Conservation (phyloP, 30 jellyfish, hydroid and myxozoan species). For the Cassiopea andromeda region DNA sequence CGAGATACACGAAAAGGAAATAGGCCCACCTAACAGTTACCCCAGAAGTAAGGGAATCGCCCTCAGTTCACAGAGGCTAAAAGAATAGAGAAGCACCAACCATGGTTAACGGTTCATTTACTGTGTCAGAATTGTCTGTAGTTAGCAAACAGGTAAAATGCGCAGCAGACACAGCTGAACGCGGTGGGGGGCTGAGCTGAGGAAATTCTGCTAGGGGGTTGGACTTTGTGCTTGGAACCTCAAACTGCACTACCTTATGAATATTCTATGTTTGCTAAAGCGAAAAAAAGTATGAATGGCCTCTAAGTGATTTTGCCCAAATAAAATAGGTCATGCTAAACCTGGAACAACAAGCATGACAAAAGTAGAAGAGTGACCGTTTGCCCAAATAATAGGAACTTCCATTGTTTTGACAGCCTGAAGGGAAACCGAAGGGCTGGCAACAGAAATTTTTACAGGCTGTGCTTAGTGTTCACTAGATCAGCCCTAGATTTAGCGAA, state of each 20-base stretch:
- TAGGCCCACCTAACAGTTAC: background rate
- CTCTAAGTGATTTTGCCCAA: constrained; percentile 54
- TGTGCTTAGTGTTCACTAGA: constrained; percentile 19
- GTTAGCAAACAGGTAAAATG: constrained; percentile 44
- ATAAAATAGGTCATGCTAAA: constrained; percentile 51
- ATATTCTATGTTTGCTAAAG: constrained; percentile 4
- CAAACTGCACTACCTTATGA: constrained; percentile 24
- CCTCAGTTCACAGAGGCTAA: background rate
- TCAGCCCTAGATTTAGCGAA: background rate
- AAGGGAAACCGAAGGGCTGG: constrained; percentile 45
- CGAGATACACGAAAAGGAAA: too few relatives aligned
- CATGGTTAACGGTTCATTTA: background rate
- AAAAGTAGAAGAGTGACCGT: constrained; percentile 26
- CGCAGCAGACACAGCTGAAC: constrained; percentile 13
- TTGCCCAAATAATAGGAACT: constrained; percentile 60
- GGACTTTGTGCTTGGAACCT: constrained; percentile 23
- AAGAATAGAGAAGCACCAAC: background rate
- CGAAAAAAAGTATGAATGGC: constrained; percentile 19
- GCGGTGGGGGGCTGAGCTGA: background rate
- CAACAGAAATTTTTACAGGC: constrained; percentile 54
- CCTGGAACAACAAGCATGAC: constrained; percentile 60
- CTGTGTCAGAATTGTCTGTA: background rate
- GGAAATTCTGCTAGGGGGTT: constrained; percentile 29
- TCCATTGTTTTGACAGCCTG: constrained; percentile 64
- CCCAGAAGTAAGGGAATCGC: background rate